Evolutionary conservation across 2,888 invertebrate genomes (phyloP), one percentile per base, ranked within the genome.

Genomic region (Synanthedon tipuliformis): DNA sequence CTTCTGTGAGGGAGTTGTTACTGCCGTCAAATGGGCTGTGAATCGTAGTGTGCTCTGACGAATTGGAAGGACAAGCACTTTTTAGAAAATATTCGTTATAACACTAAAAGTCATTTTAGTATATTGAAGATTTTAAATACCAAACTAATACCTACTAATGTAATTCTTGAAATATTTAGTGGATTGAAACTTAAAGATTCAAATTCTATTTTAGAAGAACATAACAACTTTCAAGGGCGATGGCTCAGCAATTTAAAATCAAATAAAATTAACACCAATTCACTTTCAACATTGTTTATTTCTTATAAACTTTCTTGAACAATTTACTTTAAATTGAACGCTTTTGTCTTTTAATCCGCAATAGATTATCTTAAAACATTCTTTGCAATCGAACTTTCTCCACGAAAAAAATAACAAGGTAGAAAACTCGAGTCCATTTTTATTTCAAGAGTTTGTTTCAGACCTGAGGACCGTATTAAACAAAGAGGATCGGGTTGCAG

Each of bases 401-500:
- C 23, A 23, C 23, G 23, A 23, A 55, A 51, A 52, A 57, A 34
- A 50, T 34, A 50, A 50, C 15, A 16, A 16, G 23, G 18, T 12
- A 40, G 34, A 50, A 50, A 50, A 50, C 34, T 18, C n/a, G 49
- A 27, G 5, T 50, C 34, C 34, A 50, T 34, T 50, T 50, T 23
- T 50, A 34, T 27, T 40, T 40, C 34, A 50, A 18, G 34, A 54
- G 58, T 62, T 59, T 68, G 65, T 65, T 68, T 66, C 63, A 62
- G 65, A 61, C 70, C 71, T 70, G 69, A 70, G 67, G 63, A 55
- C 59, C 62, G 58, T 58, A 56, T 67, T 66, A 68, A 60, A 48
- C 52, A 55, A 65, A 67, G 60, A 61, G 62, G 59, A 65, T 63
- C 61, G 59, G 57, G 57, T 63, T 62, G 59, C 61, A 65, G 62